These are phyloP conservation scores for Caenorhabditis inopinata DNA, from an alignment of 1,140 invertebrate genomes.

Conservation along the genomic window DNA sequence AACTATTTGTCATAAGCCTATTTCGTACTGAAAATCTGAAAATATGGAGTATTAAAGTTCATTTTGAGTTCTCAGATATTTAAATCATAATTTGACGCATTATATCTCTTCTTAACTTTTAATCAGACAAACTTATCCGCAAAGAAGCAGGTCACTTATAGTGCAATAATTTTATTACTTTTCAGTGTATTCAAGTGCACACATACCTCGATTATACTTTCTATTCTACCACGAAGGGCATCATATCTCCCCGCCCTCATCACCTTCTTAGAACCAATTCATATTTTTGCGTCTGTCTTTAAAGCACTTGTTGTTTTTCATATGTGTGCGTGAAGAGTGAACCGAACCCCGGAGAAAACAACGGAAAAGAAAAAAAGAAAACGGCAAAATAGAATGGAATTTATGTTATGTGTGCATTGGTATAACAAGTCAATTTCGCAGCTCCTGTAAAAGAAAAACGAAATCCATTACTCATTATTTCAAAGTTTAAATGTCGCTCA, in stretches of 20 bases:
- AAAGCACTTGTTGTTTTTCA: slow-evolving; percentile 33
- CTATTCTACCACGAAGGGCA: not conserved
- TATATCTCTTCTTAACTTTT: too few relatives aligned
- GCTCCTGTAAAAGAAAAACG: too few relatives aligned
- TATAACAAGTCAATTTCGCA: too few relatives aligned
- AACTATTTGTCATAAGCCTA: too few relatives aligned
- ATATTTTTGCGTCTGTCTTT: not conserved
- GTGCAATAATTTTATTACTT: not conserved
- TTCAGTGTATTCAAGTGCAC: not conserved
- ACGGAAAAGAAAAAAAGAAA: not conserved
- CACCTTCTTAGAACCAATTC: slow-evolving; percentile 17
- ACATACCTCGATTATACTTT: not conserved
- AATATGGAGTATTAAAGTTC: too few relatives aligned
- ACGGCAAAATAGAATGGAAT: not conserved
- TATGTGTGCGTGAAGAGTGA: not conserved
- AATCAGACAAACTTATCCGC: not conserved
- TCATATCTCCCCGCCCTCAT: not conserved
- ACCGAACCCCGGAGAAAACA: slow-evolving; percentile 5
- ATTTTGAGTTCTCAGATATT: too few relatives aligned
- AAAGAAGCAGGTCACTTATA: not conserved
- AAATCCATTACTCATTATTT: too few relatives aligned
- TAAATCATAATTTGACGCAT: too few relatives aligned
- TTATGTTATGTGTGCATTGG: not conserved
- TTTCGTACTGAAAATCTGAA: too few relatives aligned
- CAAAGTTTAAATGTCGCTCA: too few relatives aligned